These are phyloP conservation scores for Unio pictorum DNA, from an alignment of 2,888 invertebrate species.

Conservation along the genomic window DNA sequence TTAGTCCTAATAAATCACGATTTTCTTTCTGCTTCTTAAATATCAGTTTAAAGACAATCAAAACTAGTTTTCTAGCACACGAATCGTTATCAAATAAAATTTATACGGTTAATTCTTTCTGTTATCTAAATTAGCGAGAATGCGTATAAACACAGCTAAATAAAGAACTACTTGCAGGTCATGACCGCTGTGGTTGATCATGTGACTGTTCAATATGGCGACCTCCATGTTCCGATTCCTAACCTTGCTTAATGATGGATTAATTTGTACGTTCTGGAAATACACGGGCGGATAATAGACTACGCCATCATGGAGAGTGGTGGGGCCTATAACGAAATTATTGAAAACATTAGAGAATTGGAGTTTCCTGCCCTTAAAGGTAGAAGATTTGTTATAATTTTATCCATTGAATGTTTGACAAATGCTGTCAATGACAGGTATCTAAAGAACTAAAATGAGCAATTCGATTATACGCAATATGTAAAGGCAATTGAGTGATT, in stretches of 20 bases:
- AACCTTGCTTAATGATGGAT: no score
- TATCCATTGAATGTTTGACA: no score
- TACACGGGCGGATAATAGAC: no score
- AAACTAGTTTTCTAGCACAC: background rate
- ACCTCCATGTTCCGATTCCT: slow-evolving; percentile 12
- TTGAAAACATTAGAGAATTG: slow-evolving; percentile 16
- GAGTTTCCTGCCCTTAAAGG: slow-evolving; percentile 45
- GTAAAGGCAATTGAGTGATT: no score
- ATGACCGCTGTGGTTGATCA: slow-evolving; percentile 25
- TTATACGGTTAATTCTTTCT: background rate
- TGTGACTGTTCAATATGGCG: slow-evolving; percentile 48
- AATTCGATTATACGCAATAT: no score
- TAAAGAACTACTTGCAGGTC: slow-evolving; percentile 41
- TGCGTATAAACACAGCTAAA: slow-evolving; percentile 34
- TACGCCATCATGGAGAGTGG: slow-evolving; percentile 7
- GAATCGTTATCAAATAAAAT: background rate
- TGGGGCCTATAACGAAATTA: slow-evolving; percentile 13
- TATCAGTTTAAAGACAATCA: background rate
- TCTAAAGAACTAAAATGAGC: no score
- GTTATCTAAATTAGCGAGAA: no score
- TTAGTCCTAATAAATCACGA: slow-evolving; percentile 15
- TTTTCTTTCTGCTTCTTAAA: no score
- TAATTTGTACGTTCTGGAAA: no score
- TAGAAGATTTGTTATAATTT: slow-evolving; percentile 8
- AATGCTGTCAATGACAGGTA: no score